These are phyloP conservation scores for Oncopeltus fasciatus DNA, from an alignment of 1,140 invertebrate genomes.

Conservation along the genomic window DNA sequence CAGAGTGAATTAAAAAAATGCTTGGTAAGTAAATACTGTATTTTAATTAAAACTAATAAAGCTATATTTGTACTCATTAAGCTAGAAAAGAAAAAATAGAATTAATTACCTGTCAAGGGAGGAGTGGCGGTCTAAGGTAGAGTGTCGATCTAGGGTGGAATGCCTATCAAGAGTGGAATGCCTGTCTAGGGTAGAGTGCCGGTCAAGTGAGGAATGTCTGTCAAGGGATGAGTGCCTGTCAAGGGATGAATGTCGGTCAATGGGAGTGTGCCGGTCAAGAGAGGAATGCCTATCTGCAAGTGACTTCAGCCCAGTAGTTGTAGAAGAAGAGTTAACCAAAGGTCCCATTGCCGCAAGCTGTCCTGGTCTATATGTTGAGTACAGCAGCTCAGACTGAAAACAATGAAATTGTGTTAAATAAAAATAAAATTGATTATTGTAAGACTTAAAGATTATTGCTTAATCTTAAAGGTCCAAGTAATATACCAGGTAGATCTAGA, in stretches of 20 bases:
- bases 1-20: too few species aligned
- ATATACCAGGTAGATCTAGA: too few species aligned
- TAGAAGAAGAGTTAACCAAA: conserved; percentile 9
- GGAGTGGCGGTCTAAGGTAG: conserved; percentile 4
- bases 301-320: conserved; percentile 6
- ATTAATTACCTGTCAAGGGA: neutral
- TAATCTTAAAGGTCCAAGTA: too few species aligned
- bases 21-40: too few species aligned
- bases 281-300: neutral
- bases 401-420: too few species aligned
- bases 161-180: neutral
- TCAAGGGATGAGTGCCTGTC: conserved; percentile 16
- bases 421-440: too few species aligned
- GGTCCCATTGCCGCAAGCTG: conserved; percentile 23
- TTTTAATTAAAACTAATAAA: too few species aligned
- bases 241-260: conserved; percentile 10
- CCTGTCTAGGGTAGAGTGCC: conserved; percentile 3
- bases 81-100: neutral
- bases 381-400: conserved; percentile 22
- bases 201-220: conserved; percentile 11
- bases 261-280: neutral
- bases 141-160: conserved; percentile 10
- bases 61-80: too few species aligned
- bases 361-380: conserved; percentile 23
- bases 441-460: too few species aligned